Evolutionary conservation across 2,888 invertebrate genomes (phyloP).

Genomic region (Loripinus fragilis): DNA sequence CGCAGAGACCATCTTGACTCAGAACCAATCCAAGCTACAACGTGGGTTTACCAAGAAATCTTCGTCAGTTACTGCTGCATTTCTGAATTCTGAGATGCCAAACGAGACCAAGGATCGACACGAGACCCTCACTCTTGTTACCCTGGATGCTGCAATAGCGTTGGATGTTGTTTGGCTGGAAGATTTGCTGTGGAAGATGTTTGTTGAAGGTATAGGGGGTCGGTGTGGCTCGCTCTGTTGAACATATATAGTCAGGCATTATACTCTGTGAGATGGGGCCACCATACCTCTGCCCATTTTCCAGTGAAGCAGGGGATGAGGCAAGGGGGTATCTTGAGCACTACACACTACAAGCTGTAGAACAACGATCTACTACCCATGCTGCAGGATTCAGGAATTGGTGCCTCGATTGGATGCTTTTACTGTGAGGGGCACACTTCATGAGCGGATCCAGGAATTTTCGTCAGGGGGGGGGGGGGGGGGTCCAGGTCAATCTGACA

Average conservation of each 20-base stretch:
- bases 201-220: not conserved
- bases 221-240: not conserved
- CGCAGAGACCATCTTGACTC: not conserved
- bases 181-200: not conserved
- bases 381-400: not conserved
- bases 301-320: not conserved
- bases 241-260: not conserved
- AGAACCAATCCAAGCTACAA: not conserved
- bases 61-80: not conserved
- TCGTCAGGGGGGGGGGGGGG: too few relatives aligned
- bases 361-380: not conserved
- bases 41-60: constrained; percentile 8
- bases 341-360: not conserved
- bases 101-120: not conserved
- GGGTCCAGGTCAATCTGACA: too few relatives aligned
- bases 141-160: constrained; percentile 2
- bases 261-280: not conserved
- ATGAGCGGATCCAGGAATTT: too few relatives aligned
- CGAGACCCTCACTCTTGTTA: not conserved
- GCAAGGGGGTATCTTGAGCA: not conserved
- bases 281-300: not conserved
- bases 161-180: not conserved
- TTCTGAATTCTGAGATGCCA: not conserved
- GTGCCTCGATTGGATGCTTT: not conserved
- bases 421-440: too few relatives aligned